A percentile compares a stretch with the other conserved stretches of the same genome.
phyloP scores from a whole-genome alignment of 2,113 vertebrate species.

The Meriones unguiculatus region DNA sequence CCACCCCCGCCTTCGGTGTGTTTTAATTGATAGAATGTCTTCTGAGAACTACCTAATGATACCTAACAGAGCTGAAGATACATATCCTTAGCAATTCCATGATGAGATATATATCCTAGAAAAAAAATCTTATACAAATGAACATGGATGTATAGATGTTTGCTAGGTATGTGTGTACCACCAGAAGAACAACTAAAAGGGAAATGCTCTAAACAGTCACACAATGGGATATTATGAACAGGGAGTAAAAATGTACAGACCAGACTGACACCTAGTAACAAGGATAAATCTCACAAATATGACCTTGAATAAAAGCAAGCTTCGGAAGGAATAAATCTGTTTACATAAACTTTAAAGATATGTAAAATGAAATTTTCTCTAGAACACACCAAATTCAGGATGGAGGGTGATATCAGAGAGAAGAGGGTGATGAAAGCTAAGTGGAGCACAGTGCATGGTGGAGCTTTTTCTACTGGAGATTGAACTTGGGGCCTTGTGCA shows the following conservation, averaged over 20 bases:
- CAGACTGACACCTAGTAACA: neutral
- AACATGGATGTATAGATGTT: neutral
- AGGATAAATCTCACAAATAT: neutral
- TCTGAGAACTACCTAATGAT: neutral
- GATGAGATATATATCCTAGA: neutral
- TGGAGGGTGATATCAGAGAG: neutral
- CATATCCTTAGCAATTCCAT: neutral
- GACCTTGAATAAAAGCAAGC: neutral
- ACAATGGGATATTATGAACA: neutral
- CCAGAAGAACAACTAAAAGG: neutral
- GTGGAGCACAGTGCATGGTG: neutral
- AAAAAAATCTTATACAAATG: neutral
- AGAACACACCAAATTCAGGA: neutral
- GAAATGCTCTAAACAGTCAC: neutral
- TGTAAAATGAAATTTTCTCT: neutral
- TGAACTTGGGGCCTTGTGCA: neutral
- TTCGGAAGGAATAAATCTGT: slow-evolving; percentile 10
- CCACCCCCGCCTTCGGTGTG: neutral
- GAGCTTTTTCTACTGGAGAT: neutral
- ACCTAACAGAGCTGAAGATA: slow-evolving; percentile 18
- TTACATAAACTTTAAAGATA: slow-evolving; percentile 28
- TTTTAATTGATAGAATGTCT: neutral
- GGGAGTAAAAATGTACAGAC: neutral
- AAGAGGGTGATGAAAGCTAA: neutral
- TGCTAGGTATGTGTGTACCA: neutral